Evolutionary conservation across 2,113 vertebrate genomes (phyloP).

Genomic region (Thryonomys swinderianus): DNA sequence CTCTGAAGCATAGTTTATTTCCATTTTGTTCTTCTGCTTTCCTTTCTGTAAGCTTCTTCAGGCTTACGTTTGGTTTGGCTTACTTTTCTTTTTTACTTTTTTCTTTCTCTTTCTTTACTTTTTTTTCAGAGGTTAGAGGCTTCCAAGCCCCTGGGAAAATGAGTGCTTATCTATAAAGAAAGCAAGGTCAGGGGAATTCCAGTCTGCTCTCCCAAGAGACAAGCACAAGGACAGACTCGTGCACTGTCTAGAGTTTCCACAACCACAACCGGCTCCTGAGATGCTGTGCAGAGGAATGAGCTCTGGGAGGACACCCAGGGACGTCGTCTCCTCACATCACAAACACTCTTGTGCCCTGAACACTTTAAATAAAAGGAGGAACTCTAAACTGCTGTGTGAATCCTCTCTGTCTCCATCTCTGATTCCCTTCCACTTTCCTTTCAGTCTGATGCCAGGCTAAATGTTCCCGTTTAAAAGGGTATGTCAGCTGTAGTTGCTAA

Average conservation of each 20-base stretch:
- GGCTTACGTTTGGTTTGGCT: not conserved
- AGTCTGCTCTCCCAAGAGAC: not conserved
- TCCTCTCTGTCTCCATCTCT: not conserved
- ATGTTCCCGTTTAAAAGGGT: not conserved
- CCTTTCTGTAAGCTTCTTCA: not conserved
- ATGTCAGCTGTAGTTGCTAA: not conserved
- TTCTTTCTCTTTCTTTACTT: no score
- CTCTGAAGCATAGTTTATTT: not conserved
- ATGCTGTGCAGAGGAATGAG: not conserved
- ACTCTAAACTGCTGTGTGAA: not conserved
- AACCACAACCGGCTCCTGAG: not conserved
- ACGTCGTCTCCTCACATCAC: not conserved
- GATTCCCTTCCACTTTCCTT: not conserved
- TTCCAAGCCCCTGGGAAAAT: not conserved
- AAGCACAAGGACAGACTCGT: not conserved
- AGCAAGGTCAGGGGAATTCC: not conserved
- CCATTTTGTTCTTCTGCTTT: not conserved
- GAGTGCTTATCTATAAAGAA: not conserved
- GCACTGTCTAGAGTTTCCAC: not conserved
- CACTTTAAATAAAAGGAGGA: not conserved
- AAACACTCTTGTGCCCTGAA: not conserved
- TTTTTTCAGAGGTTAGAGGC: not conserved
- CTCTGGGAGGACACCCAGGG: not conserved
- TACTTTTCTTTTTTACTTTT: not conserved
- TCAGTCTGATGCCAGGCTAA: no score